These are phyloP conservation scores for Leptestheria dahalacensis DNA, from an alignment of 1,140 invertebrate genomes.

Conservation along the genomic window DNA sequence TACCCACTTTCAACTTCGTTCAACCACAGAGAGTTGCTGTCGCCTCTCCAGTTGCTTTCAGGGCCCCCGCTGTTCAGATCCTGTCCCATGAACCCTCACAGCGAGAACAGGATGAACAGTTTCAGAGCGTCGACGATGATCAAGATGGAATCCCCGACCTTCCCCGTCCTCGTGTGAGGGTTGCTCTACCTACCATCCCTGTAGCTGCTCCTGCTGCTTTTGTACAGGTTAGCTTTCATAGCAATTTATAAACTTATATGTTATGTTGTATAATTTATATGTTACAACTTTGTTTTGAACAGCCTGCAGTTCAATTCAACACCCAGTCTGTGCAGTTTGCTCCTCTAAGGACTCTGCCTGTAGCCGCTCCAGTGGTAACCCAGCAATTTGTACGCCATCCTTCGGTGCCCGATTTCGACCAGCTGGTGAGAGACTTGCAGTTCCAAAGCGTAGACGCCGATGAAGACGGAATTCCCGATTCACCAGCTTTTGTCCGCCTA, in stretches of 20 bases:
- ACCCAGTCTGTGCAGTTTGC: neutral
- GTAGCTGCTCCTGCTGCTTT: too few relatives aligned
- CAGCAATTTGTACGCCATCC: constrained; percentile 2
- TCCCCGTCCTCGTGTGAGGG: neutral
- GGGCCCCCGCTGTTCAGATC: neutral
- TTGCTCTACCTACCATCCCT: neutral
- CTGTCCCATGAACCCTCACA: neutral
- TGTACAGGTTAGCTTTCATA: too few relatives aligned
- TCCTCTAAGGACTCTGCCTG: neutral
- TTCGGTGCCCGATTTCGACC: neutral
- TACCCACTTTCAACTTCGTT: too few relatives aligned
- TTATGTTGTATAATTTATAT: too few relatives aligned
- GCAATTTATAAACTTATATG: too few relatives aligned
- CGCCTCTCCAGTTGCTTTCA: too few relatives aligned
- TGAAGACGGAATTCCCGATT: constrained; percentile 16
- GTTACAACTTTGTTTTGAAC: too few relatives aligned
- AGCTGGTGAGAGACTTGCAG: constrained; percentile 8
- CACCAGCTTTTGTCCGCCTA: neutral
- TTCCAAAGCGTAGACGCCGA: constrained; percentile 12
- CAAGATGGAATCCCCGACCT: neutral
- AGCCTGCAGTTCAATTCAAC: neutral
- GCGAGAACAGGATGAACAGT: neutral
- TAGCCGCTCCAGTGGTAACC: neutral
- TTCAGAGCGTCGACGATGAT: neutral
- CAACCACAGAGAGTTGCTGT: too few relatives aligned